Evolutionary conservation across 2,888 invertebrate species (phyloP), one percentile per base, ranked within the genome.

Genomic region (Cotesia congregata): DNA sequence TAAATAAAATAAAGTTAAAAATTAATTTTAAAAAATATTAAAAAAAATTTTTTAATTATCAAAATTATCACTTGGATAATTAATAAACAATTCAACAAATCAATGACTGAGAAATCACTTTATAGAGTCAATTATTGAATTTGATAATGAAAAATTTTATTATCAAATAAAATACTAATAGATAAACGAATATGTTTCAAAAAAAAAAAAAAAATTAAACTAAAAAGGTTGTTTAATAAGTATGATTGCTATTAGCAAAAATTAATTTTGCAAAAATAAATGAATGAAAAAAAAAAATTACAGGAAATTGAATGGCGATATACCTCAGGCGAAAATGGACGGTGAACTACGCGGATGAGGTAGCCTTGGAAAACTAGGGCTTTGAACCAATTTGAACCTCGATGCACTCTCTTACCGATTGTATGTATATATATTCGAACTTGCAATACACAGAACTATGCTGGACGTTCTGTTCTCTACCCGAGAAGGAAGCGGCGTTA

Each of bases 331-430:
- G 64, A 74, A 79, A 77, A 77, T 73, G 70, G 78, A 76, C 67
- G 79, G 80, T 68, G 85, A 87, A 85, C 85, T 86, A 7, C 85
- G 82, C 85, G 81, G 81, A 79, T 83, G 84, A 83, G 81, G 82
- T 86, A 88, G 88, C 88, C 88, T 88, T 89, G 88, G 87, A 77
- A 87, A 89, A 88, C 86, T 88, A 86, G 88, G 84, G 83, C 88
- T 88, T 87, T 89, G 88, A 89, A 89, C 88, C 85, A 50, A 12
- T 50, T 50, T 50, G 50, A 50, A 50, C 50, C 50, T 83, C 79
- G 80, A 81, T 88, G 87, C 87, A 88, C 88, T 86, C 85, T 84
- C 77, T 74, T 70, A 61, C 73, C 75, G 69, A 67, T 72, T 72
- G 68, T 72, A 41, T 67, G 62, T 60, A 67, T 72, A 61, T 60